phyloP scores from a whole-genome alignment of 2,888 invertebrate species.

The Gibbula magus region DNA sequence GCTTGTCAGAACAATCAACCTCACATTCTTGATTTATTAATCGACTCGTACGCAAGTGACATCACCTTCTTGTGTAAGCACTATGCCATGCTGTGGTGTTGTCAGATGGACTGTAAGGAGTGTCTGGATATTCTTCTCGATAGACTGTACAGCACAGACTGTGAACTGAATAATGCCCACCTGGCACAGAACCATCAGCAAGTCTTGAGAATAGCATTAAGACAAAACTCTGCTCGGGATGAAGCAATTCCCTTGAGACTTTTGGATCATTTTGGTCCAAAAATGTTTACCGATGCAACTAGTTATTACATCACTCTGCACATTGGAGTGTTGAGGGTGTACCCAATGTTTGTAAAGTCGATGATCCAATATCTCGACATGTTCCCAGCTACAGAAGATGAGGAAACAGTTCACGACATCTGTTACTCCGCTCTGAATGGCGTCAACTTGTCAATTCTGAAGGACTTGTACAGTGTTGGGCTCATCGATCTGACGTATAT shows the following conservation, averaged over 20 bases:
- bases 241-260: background rate
- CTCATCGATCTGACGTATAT: conserved; percentile 4
- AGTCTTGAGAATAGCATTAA: conserved; percentile 1
- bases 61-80: conserved; percentile 15
- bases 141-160: background rate
- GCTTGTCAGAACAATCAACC: conserved; percentile 9
- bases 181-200: conserved; percentile 16
- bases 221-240: background rate
- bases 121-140: conserved; percentile 4
- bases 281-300: conserved; percentile 14
- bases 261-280: conserved; percentile 21
- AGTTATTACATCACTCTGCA: conserved; percentile 4
- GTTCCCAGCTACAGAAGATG: background rate
- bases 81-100: conserved; percentile 4
- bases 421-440: conserved; percentile 11
- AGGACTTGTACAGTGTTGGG: background rate
- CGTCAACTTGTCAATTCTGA: conserved; percentile 5
- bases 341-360: background rate
- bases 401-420: background rate
- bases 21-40: background rate
- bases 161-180: conserved; percentile 15
- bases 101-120: conserved; percentile 8
- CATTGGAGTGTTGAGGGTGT: conserved; percentile 7
- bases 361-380: background rate
- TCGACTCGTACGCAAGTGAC: background rate